Evolutionary conservation across 2,888 invertebrate genomes (phyloP).

Genomic region (Chrysomela aeneicollis): DNA sequence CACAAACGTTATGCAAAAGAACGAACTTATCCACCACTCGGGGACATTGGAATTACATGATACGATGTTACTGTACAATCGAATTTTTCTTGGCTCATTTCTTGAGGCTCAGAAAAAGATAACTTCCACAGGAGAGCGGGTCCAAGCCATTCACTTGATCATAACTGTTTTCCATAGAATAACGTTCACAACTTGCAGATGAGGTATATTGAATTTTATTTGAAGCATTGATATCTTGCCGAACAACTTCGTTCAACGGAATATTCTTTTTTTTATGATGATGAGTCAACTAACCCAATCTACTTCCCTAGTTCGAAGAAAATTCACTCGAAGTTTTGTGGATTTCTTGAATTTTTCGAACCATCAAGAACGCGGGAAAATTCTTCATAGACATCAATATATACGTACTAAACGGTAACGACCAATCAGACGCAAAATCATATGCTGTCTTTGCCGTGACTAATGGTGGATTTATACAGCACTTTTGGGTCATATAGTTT

Average conservation of each 20-base stretch:
- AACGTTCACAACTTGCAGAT: neutral
- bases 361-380: no score
- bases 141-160: neutral
- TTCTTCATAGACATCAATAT: no score
- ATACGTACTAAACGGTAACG: no score
- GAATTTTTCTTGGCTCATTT: neutral
- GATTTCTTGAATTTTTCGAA: no score
- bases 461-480: no score
- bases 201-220: neutral
- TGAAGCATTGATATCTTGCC: neutral
- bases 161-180: neutral
- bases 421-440: no score
- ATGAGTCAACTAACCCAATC: no score
- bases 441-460: no score
- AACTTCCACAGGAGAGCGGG: neutral
- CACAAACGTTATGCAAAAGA: slow-evolving; percentile 17
- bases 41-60: slow-evolving; percentile 13
- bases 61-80: slow-evolving; percentile 13
- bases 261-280: neutral
- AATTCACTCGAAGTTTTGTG: no score
- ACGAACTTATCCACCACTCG: slow-evolving; percentile 6
- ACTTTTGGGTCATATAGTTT: no score
- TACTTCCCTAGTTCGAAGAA: no score
- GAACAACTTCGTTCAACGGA: neutral
- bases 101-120: slow-evolving; percentile 3